A percentile compares a stretch with the other conserved stretches of the same genome.
phyloP scores from a whole-genome alignment of 2,888 invertebrate genomes.

The Choreutis nemorana region DNA sequence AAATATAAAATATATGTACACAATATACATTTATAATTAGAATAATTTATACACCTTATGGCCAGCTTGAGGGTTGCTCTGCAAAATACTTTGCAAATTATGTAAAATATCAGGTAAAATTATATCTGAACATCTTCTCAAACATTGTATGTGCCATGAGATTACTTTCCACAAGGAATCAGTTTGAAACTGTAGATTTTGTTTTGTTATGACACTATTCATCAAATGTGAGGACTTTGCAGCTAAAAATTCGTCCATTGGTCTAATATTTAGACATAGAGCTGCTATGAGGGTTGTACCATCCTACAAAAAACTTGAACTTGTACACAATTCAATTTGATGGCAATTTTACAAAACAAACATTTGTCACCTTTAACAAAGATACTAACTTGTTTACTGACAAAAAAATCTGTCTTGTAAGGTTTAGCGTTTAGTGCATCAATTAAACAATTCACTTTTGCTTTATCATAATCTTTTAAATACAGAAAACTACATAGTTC shows the following conservation, averaged over 20 bases:
- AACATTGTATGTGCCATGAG: conserved; percentile 49
- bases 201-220: conserved; percentile 59
- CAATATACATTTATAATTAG: conserved; percentile 1
- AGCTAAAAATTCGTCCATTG: conserved; percentile 59
- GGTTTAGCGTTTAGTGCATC: conserved; percentile 71
- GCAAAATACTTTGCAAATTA: conserved; percentile 45
- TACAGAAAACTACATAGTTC: conserved; percentile 42
- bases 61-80: conserved; percentile 26
- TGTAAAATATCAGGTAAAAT: conserved; percentile 49
- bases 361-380: not conserved
- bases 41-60: conserved; percentile 23
- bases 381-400: conserved; percentile 45
- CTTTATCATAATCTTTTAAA: conserved; percentile 46
- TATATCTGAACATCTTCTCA: conserved; percentile 41
- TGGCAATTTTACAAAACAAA: not conserved
- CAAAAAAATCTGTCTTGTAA: conserved; percentile 53
- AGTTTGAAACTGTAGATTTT: conserved; percentile 47
- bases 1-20: conserved; percentile 3
- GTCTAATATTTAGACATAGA: conserved; percentile 37
- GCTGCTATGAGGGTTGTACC: conserved; percentile 32
- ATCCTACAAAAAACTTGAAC: conserved; percentile 32
- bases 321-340: not conserved
- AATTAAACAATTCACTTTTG: conserved; percentile 58
- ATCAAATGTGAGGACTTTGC: conserved; percentile 68
- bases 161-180: conserved; percentile 36